Evolutionary conservation across 2,888 invertebrate genomes (phyloP).

Genomic region (Agrochola lota): DNA sequence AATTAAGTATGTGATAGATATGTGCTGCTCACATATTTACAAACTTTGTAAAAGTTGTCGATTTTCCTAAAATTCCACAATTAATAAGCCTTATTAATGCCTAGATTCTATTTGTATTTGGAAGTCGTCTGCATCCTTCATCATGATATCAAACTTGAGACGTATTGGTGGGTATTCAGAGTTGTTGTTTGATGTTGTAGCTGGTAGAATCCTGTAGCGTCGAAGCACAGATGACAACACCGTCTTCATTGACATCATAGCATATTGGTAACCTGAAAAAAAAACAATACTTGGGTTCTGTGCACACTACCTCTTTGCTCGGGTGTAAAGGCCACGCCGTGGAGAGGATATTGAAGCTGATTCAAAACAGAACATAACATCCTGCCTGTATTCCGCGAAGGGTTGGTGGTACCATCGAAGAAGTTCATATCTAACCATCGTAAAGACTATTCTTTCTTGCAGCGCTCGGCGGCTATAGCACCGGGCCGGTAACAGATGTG

Average conservation of each 20-base stretch:
- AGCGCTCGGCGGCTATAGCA: too few species aligned
- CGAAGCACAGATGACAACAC: constrained; percentile 66
- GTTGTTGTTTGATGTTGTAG: neutral
- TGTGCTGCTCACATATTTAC: too few species aligned
- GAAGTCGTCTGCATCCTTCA: constrained; percentile 49
- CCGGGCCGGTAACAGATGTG: too few species aligned
- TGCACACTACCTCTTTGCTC: neutral
- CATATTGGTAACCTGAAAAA: constrained; percentile 67
- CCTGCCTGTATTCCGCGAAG: neutral
- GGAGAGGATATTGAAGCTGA: neutral
- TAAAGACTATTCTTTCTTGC: too few species aligned
- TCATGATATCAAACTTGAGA: constrained; percentile 55
- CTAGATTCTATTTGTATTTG: constrained; percentile 39
- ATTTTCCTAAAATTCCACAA: too few species aligned
- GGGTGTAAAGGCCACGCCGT: neutral
- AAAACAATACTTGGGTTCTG: neutral
- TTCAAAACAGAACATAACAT: neutral
- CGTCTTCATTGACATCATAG: constrained; percentile 69
- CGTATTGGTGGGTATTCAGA: constrained; percentile 22
- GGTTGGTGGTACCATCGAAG: too few species aligned
- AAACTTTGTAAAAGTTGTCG: too few species aligned
- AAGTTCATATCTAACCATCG: too few species aligned
- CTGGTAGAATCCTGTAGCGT: constrained; percentile 55
- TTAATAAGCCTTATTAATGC: too few species aligned
- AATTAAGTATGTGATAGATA: too few species aligned